Conservation (phyloP, 2,797 vertebrate genomes). For the Poecilia gillii region DNA sequence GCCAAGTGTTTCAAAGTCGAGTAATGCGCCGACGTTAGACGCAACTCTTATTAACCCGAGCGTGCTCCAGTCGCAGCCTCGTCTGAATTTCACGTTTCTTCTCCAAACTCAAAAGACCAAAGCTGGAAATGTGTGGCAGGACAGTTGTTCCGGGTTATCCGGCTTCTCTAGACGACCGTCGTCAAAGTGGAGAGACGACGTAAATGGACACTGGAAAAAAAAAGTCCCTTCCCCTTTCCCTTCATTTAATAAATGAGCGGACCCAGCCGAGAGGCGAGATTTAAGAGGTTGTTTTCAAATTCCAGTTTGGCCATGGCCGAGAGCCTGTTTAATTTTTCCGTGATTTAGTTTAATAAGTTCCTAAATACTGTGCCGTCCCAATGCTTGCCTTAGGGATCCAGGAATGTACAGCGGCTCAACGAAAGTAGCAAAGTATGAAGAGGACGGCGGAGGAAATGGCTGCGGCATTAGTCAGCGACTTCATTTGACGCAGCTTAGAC, state of each 20-base stretch:
- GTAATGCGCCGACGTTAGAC: constrained; percentile 15
- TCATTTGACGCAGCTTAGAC: constrained; percentile 12
- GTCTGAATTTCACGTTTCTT: neutral
- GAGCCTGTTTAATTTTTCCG: constrained; percentile 69
- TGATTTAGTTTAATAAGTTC: constrained; percentile 79
- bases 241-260: constrained; percentile 68
- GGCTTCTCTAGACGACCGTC: constrained; percentile 42
- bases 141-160: constrained; percentile 37
- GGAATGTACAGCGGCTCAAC: constrained; percentile 62
- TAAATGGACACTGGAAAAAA: constrained; percentile 51
- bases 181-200: constrained; percentile 58
- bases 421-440: constrained; percentile 56
- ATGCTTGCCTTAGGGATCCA: constrained; percentile 66
- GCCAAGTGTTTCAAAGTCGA: constrained; percentile 19
- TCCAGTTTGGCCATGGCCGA: constrained; percentile 60
- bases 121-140: constrained; percentile 9
- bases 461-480: constrained; percentile 34
- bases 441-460: constrained; percentile 35
- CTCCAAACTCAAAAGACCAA: constrained; percentile 9
- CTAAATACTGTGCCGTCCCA: constrained; percentile 65
- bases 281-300: constrained; percentile 75
- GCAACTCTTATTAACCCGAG: constrained; percentile 36
- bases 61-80: neutral
- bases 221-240: constrained; percentile 54
- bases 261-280: constrained; percentile 62